These are phyloP conservation scores for Sebastiscus tertius DNA, from an alignment of 2,797 vertebrate species.

Conservation along the genomic window DNA sequence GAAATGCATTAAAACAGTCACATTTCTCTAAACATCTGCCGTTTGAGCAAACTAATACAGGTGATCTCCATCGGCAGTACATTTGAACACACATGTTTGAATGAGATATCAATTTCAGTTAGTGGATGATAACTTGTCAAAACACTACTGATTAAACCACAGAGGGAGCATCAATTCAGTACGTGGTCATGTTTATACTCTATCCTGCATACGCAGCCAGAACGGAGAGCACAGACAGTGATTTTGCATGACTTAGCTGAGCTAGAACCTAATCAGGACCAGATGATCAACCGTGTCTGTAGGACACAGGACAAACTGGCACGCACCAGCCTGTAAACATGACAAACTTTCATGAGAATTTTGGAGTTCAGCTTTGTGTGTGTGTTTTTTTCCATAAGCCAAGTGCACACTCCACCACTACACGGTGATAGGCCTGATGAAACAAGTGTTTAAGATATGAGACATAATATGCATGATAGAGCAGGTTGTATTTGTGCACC, in stretches of 20 bases:
- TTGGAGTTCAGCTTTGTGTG: neutral
- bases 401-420: no score
- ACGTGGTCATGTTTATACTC: neutral
- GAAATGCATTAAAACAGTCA: neutral
- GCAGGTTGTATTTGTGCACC: neutral
- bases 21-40: neutral
- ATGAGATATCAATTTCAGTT: neutral
- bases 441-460: no score
- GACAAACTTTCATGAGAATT: neutral
- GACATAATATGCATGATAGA: no score
- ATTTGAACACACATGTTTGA: neutral
- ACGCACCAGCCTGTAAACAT: neutral
- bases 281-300: no score
- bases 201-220: neutral
- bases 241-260: no score
- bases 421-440: no score
- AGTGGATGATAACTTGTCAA: conserved; percentile 2
- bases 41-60: neutral
- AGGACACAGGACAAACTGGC: no score
- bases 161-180: neutral
- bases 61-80: neutral
- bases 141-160: conserved; percentile 11
- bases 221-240: no score
- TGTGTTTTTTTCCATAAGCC: no score
- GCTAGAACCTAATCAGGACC: no score